Evolutionary conservation across 2,888 invertebrate species (phyloP).

Genomic region (Chaetogeoica ovagalla): DNA sequence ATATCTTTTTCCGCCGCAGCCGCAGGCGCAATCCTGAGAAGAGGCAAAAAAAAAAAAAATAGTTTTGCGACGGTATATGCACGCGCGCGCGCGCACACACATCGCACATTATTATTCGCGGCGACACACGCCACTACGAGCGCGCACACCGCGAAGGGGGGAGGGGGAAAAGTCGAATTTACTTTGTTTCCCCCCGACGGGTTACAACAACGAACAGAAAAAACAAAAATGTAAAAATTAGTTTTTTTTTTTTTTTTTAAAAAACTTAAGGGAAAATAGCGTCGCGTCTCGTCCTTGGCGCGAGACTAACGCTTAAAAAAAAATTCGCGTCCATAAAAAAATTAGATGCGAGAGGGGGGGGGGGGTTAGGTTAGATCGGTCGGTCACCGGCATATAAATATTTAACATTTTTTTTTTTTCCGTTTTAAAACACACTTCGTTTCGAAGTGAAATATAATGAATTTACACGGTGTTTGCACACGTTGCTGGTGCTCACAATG

Average conservation of each 20-base stretch:
- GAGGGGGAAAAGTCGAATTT: too few relatives aligned
- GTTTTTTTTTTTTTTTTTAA: too few relatives aligned
- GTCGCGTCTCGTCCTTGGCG: conserved; percentile 41
- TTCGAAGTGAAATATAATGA: conserved; percentile 47
- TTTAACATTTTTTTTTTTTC: conserved; percentile 49
- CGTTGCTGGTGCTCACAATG: conserved; percentile 50
- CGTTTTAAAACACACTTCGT: conserved; percentile 42
- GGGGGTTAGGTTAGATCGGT: too few relatives aligned
- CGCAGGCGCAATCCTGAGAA: too few relatives aligned
- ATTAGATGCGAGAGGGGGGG: conserved; percentile 33
- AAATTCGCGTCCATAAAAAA: conserved; percentile 51
- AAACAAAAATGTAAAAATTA: too few relatives aligned
- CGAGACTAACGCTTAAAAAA: conserved; percentile 41
- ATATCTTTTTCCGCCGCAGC: background rate
- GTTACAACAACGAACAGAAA: too few relatives aligned
- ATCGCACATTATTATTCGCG: too few relatives aligned
- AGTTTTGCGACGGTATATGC: background rate
- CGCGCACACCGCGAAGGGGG: too few relatives aligned
- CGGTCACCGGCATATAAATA: conserved; percentile 47
- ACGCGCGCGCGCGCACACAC: too few relatives aligned
- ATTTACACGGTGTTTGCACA: conserved; percentile 53
- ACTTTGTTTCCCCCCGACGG: too few relatives aligned
- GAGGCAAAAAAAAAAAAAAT: background rate
- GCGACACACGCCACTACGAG: background rate
- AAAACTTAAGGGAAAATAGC: background rate